Conservation (phyloP, 2,113 vertebrate species). For the Vimba vimba region DNA sequence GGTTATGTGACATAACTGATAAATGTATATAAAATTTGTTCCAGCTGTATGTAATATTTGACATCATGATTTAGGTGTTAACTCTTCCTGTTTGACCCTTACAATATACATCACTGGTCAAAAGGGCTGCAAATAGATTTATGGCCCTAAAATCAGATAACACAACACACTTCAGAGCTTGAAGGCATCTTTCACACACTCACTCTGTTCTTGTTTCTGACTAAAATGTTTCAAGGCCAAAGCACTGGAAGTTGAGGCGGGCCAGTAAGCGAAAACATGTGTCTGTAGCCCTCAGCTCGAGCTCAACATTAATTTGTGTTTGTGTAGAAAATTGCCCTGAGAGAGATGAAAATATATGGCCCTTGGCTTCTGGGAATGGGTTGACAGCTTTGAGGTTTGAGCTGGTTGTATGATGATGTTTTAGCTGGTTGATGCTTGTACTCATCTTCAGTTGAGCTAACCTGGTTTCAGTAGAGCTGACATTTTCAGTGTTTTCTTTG, state of each 20-base stretch:
- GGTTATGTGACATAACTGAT: neutral
- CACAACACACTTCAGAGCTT: conserved; percentile 14
- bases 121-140: conserved; percentile 14
- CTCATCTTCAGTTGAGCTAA: conserved; percentile 9
- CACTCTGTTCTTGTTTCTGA: conserved; percentile 17
- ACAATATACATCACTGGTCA: neutral
- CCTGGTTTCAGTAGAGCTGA: neutral
- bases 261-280: conserved; percentile 49
- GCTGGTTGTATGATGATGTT: neutral
- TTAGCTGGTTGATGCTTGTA: neutral
- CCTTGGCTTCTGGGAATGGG: conserved; percentile 25
- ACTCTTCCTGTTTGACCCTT: conserved; percentile 1
- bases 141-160: conserved; percentile 38
- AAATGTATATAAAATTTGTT: conserved; percentile 5
- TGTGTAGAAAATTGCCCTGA: conserved; percentile 52
- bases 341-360: conserved; percentile 40
- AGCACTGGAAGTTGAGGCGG: conserved; percentile 38
- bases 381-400: conserved; percentile 28
- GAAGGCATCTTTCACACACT: conserved; percentile 25
- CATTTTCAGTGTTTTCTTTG: neutral
- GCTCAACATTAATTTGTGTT: conserved; percentile 55
- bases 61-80: conserved; percentile 24
- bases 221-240: conserved; percentile 46
- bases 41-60: conserved; percentile 17
- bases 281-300: conserved; percentile 32